These are phyloP conservation scores for Pyrochroa serraticornis DNA, from an alignment of 2,888 invertebrate genomes.

Conservation along the genomic window DNA sequence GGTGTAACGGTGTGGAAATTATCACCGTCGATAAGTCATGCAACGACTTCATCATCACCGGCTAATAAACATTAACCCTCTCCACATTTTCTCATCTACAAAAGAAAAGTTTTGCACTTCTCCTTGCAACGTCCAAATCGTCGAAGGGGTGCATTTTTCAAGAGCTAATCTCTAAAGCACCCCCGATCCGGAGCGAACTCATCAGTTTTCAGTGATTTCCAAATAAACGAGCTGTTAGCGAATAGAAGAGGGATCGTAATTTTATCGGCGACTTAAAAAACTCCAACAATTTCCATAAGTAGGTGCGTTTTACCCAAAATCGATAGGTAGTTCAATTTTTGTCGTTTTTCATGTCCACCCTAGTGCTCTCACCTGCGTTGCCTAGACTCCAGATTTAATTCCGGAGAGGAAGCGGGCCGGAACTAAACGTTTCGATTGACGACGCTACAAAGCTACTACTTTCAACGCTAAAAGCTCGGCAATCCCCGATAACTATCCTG, in stretches of 20 bases:
- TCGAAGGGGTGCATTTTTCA: conserved; percentile 39
- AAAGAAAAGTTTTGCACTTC: conserved; percentile 5
- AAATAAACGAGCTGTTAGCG: conserved; percentile 45
- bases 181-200: conserved; percentile 43
- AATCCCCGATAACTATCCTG: conserved; percentile 5
- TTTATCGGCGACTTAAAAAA: conserved; percentile 16
- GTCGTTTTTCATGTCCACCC: conserved; percentile 11
- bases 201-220: conserved; percentile 51
- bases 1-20: conserved; percentile 57
- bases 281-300: neutral
- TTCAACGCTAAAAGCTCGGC: conserved; percentile 1
- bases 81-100: too few relatives aligned
- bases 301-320: conserved; percentile 8
- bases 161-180: conserved; percentile 52
- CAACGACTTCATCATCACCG: conserved; percentile 53
- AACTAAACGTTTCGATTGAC: conserved; percentile 31
- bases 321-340: conserved; percentile 7
- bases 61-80: conserved; percentile 47
- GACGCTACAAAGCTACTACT: conserved; percentile 9
- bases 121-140: conserved; percentile 12
- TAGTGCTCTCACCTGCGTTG: conserved; percentile 32
- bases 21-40: conserved; percentile 55
- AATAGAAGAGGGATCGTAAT: conserved; percentile 22
- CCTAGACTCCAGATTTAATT: conserved; percentile 37
- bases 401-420: conserved; percentile 30